Evolutionary conservation across 2,113 vertebrate genomes (phyloP).

Genomic region (Dasyprocta punctata): DNA sequence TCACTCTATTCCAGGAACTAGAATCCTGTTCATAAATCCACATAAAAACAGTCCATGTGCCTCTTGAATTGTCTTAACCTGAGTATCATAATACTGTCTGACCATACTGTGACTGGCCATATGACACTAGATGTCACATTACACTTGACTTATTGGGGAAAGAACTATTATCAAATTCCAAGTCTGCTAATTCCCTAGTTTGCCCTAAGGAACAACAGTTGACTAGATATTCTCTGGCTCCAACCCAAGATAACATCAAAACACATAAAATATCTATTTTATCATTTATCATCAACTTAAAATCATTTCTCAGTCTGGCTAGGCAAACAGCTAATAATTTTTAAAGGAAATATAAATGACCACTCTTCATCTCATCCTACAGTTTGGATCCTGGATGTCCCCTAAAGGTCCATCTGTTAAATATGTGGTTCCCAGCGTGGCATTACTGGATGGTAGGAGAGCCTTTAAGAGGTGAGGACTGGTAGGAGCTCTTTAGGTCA

Average conservation of each 20-base stretch:
- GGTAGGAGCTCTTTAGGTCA: neutral
- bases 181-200: conserved; percentile 5
- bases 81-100: neutral
- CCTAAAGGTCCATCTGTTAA: neutral
- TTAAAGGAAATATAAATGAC: neutral
- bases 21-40: conserved; percentile 18
- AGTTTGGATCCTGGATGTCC: neutral
- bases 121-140: neutral
- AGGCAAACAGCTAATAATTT: neutral
- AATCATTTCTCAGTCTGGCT: conserved; percentile 7
- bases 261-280: neutral
- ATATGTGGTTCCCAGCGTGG: neutral
- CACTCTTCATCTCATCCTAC: neutral
- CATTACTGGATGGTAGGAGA: no score
- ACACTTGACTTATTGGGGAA: neutral
- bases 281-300: conserved; percentile 36
- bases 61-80: conserved; percentile 16
- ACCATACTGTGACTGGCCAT: neutral
- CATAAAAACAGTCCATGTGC: neutral
- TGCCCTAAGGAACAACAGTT: neutral
- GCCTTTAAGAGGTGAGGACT: neutral
- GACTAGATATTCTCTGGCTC: neutral
- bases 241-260: conserved; percentile 5
- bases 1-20: neutral
- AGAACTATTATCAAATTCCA: conserved; percentile 22